Evolutionary conservation across 2,888 invertebrate genomes (phyloP).

Genomic region (Laspeyria flexula): DNA sequence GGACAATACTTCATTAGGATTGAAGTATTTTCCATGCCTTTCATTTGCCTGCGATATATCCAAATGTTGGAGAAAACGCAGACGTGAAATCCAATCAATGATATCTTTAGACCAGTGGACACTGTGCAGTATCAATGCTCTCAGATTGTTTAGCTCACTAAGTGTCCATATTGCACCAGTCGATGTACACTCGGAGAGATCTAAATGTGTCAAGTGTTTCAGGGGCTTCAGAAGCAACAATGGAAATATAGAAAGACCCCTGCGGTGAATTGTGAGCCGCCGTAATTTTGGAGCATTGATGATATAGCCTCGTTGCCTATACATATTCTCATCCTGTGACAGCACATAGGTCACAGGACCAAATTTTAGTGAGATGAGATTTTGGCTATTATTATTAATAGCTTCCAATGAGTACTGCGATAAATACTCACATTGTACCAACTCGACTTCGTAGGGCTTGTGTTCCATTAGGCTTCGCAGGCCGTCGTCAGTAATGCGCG

Average conservation of each 20-base stretch:
- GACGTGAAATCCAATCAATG: constrained; percentile 86
- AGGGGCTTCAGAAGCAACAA: constrained; percentile 87
- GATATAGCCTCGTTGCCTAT: constrained; percentile 78
- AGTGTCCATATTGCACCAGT: constrained; percentile 89
- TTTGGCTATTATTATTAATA: constrained; percentile 89
- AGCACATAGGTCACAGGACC: constrained; percentile 89
- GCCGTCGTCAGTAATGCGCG: constrained; percentile 90
- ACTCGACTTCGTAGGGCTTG: constrained; percentile 90
- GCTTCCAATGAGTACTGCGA: constrained; percentile 87
- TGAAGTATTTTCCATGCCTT: constrained; percentile 90
- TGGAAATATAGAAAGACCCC: constrained; percentile 77
- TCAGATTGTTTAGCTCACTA: constrained; percentile 88
- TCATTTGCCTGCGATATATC: constrained; percentile 93
- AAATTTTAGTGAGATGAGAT: constrained; percentile 89
- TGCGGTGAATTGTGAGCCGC: constrained; percentile 85
- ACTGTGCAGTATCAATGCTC: constrained; percentile 92
- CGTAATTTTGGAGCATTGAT: constrained; percentile 87
- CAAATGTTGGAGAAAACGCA: constrained; percentile 88
- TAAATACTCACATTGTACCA: constrained; percentile 90
- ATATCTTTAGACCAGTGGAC: constrained; percentile 89
- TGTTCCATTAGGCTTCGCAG: constrained; percentile 90
- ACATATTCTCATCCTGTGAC: constrained; percentile 77
- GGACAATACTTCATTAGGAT: constrained; percentile 90
- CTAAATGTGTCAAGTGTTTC: constrained; percentile 88
- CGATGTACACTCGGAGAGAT: constrained; percentile 89